These are phyloP conservation scores for Metopolophium dirhodum DNA, from an alignment of 1,140 invertebrate genomes.

Conservation along the genomic window DNA sequence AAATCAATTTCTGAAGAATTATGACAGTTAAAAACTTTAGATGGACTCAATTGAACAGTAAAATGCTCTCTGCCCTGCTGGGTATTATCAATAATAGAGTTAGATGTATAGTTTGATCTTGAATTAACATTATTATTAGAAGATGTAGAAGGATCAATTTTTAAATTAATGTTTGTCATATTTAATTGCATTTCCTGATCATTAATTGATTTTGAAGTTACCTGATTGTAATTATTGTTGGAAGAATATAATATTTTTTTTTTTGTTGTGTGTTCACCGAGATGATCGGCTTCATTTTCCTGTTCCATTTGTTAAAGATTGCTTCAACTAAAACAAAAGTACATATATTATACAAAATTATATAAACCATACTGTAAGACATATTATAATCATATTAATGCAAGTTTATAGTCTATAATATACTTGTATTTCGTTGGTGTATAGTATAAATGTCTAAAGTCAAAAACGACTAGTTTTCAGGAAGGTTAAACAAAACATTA, in stretches of 20 bases:
- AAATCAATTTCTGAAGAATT: background rate
- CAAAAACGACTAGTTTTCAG: too few species aligned
- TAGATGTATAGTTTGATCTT: constrained; percentile 22
- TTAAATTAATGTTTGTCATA: background rate
- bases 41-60: background rate
- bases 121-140: background rate
- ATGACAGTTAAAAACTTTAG: background rate
- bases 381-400: too few species aligned
- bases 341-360: background rate
- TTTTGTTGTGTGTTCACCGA: background rate
- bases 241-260: background rate
- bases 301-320: constrained; percentile 11
- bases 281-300: background rate
- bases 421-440: background rate
- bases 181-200: background rate
- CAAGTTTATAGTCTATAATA: background rate
- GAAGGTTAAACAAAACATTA: too few species aligned
- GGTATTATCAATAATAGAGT: background rate
- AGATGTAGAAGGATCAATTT: background rate
- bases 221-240: background rate
- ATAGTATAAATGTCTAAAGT: too few species aligned
- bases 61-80: background rate
- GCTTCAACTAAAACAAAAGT: background rate
- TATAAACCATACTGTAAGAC: background rate
- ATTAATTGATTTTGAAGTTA: background rate